phyloP scores from a whole-genome alignment of 2,797 vertebrate species.

The Ctenochaetus hawaiiensis region DNA sequence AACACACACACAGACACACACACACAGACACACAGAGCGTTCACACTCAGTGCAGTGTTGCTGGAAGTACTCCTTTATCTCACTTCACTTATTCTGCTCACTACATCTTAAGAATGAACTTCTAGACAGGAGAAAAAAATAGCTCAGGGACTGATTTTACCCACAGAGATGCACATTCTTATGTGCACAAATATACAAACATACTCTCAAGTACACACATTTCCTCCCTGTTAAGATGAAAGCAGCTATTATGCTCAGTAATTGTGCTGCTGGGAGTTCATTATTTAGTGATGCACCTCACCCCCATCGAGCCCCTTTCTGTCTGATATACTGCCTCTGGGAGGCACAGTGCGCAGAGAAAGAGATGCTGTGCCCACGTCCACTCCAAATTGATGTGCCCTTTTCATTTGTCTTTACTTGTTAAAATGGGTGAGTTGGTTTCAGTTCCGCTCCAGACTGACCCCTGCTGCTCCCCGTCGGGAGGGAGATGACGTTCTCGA shows the following conservation, averaged over 20 bases:
- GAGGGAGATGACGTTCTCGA: conserved; percentile 61
- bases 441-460: conserved; percentile 62
- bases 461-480: conserved; percentile 68
- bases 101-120: conserved; percentile 6
- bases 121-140: background rate
- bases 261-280: conserved; percentile 70
- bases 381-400: conserved; percentile 72
- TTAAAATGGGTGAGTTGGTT: conserved; percentile 64
- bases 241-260: conserved; percentile 70
- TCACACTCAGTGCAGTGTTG: background rate
- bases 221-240: conserved; percentile 52
- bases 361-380: conserved; percentile 58
- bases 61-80: background rate
- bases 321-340: conserved; percentile 50
- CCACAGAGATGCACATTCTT: conserved; percentile 1
- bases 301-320: conserved; percentile 58
- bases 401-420: conserved; percentile 75
- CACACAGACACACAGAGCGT: background rate
- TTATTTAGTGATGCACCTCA: conserved; percentile 74
- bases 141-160: conserved; percentile 10
- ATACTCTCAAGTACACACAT: conserved; percentile 18
- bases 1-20: conserved; percentile 9
- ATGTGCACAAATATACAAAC: conserved; percentile 19
- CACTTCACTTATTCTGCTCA: background rate
- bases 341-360: conserved; percentile 49